phyloP scores from a whole-genome alignment of 2,797 vertebrate genomes.

The Apogon talboti region DNA sequence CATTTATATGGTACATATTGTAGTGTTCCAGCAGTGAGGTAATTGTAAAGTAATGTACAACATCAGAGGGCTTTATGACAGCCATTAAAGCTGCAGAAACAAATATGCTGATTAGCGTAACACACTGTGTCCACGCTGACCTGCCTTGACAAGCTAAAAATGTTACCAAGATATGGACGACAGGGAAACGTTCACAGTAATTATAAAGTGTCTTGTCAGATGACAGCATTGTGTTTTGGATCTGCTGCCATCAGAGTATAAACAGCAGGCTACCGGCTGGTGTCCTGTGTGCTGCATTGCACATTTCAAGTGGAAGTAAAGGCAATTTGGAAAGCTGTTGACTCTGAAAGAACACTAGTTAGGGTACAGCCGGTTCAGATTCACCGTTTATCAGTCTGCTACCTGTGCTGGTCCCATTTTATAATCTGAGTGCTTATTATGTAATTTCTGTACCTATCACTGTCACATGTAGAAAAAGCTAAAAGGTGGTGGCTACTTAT shows the following conservation, averaged over 20 bases:
- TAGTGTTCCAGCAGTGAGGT: slow-evolving; percentile 6
- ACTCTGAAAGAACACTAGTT: slow-evolving; percentile 12
- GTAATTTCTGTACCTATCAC: slow-evolving; percentile 8
- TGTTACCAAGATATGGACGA: slow-evolving; percentile 11
- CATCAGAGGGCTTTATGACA: slow-evolving; percentile 14
- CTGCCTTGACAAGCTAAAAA: slow-evolving; percentile 9
- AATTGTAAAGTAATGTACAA: slow-evolving; percentile 5
- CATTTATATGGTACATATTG: neutral
- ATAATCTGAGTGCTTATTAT: slow-evolving; percentile 10
- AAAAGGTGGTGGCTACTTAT: neutral
- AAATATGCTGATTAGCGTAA: slow-evolving; percentile 10
- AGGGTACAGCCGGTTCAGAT: neutral
- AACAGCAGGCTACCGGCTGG: neutral
- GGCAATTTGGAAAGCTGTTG: slow-evolving; percentile 23
- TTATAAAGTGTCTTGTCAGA: slow-evolving; percentile 29
- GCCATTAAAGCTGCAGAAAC: neutral
- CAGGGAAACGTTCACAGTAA: slow-evolving; percentile 27
- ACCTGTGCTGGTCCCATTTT: slow-evolving; percentile 8
- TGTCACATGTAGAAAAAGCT: slow-evolving; percentile 10
- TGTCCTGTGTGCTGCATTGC: slow-evolving; percentile 11
- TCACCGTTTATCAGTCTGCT: slow-evolving; percentile 13
- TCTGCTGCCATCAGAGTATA: slow-evolving; percentile 35
- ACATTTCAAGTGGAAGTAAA: slow-evolving; percentile 28
- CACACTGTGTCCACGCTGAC: slow-evolving; percentile 6
- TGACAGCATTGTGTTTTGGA: slow-evolving; percentile 38